A percentile compares a stretch with the other conserved stretches of the same genome.
phyloP scores from a whole-genome alignment of 2,888 invertebrate genomes.

The Xestobium rufovillosum region DNA sequence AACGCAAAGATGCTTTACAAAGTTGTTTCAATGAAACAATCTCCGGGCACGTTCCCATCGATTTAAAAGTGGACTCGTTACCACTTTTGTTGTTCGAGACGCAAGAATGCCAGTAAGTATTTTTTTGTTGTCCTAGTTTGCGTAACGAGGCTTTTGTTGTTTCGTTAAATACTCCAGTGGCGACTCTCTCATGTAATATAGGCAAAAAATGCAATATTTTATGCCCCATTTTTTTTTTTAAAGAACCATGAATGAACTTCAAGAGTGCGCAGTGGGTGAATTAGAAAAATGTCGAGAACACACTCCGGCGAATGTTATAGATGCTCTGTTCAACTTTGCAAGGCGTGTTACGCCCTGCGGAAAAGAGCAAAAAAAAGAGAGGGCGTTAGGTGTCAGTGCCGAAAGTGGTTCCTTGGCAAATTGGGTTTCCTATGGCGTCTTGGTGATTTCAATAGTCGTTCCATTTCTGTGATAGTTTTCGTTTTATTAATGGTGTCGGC shows the following conservation, averaged over 20 bases:
- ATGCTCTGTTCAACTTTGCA: constrained; percentile 64
- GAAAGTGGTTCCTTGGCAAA: too few species aligned
- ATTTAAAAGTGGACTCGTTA: constrained; percentile 25
- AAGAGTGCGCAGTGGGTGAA: constrained; percentile 51
- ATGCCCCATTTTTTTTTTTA: constrained; percentile 28
- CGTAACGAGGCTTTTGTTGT: too few species aligned
- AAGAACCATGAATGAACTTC: constrained; percentile 48
- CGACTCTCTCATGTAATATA: too few species aligned
- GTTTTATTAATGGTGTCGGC: too few species aligned
- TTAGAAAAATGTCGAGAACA: constrained; percentile 61
- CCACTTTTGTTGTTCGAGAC: constrained; percentile 39
- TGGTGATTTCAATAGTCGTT: too few species aligned
- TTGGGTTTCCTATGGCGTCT: too few species aligned
- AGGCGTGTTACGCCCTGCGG: constrained; percentile 59
- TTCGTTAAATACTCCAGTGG: too few species aligned
- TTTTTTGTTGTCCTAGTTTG: not conserved
- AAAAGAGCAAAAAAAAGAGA: too few species aligned
- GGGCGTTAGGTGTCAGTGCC: too few species aligned
- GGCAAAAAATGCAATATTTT: not conserved
- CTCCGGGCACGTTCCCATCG: constrained; percentile 31
- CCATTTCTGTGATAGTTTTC: too few species aligned
- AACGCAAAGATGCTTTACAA: constrained; percentile 38
- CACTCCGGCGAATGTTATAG: constrained; percentile 70
- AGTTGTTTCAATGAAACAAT: constrained; percentile 43
- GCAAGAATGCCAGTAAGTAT: constrained; percentile 43